phyloP scores from a whole-genome alignment of 2,797 vertebrate species.

The Tiaroga cobitis region DNA sequence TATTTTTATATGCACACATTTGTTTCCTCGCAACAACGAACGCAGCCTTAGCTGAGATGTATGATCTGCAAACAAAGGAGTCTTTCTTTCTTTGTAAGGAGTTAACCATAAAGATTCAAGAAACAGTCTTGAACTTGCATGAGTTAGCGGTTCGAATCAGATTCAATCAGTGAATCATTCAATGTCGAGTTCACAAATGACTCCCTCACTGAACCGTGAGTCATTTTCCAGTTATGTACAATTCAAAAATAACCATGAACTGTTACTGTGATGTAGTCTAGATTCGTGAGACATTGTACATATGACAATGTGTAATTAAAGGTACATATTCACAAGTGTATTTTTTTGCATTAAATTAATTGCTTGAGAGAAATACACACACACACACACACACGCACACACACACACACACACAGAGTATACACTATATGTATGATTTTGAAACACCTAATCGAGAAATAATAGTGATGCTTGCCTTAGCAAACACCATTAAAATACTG shows the following conservation, averaged over 20 bases:
- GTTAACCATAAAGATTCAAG: neutral
- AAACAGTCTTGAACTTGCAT: neutral
- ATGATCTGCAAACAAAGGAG: neutral
- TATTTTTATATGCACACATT: neutral
- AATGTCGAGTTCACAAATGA: neutral
- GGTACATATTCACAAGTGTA: neutral
- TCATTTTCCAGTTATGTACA: neutral
- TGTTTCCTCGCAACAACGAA: neutral
- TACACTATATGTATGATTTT: no score
- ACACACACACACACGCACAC: no score
- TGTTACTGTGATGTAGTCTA: neutral
- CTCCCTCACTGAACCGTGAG: neutral
- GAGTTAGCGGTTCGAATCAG: neutral
- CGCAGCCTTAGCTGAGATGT: neutral
- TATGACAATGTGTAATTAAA: neutral
- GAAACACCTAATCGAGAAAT: neutral
- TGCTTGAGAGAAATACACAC: no score
- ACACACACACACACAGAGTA: no score
- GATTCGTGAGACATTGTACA: neutral
- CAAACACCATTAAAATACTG: constrained; percentile 1
- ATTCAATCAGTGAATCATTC: neutral
- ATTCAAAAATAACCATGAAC: neutral
- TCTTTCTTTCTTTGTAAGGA: neutral
- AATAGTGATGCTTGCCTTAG: neutral
- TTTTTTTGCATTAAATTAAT: no score